Evolutionary conservation across 2,113 vertebrate genomes (phyloP).

Genomic region (Anoplopoma fimbria): DNA sequence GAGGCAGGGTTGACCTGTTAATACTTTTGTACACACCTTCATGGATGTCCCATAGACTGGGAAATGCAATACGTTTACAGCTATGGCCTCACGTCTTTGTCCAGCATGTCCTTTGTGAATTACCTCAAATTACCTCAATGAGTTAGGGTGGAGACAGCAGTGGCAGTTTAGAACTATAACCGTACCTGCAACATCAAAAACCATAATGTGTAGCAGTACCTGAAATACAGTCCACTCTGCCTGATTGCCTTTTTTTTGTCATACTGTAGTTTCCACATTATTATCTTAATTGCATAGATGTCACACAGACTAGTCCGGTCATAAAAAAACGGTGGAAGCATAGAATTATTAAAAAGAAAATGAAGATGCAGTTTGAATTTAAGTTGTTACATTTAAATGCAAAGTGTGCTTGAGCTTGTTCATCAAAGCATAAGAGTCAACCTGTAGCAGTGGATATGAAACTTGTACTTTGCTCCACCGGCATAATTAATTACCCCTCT

Average conservation of each 20-base stretch:
- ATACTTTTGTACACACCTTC: constrained; percentile 51
- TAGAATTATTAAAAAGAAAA: neutral
- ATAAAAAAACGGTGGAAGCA: too few relatives aligned
- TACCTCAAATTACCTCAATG: neutral
- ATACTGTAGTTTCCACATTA: too few relatives aligned
- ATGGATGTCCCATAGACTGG: constrained; percentile 24
- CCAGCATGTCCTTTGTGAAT: constrained; percentile 25
- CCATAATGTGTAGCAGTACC: neutral
- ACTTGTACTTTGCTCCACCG: constrained; percentile 48
- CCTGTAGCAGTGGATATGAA: neutral
- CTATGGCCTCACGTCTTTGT: constrained; percentile 46
- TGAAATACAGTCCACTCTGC: neutral
- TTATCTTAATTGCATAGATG: neutral
- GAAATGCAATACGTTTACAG: constrained; percentile 50
- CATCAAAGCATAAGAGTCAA: neutral
- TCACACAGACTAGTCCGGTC: neutral
- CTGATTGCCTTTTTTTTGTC: neutral
- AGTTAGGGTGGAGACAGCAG: neutral
- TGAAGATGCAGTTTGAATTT: neutral
- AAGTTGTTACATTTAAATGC: neutral
- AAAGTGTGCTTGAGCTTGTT: neutral
- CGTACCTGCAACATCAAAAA: neutral
- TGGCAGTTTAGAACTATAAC: neutral
- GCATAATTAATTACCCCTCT: neutral
- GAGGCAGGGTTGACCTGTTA: constrained; percentile 42